Percentiles rank a stretch among this genome's conserved stretches.
phyloP scores from a whole-genome alignment of 1,140 invertebrate species.

The Panagrolaimus sp. region DNA sequence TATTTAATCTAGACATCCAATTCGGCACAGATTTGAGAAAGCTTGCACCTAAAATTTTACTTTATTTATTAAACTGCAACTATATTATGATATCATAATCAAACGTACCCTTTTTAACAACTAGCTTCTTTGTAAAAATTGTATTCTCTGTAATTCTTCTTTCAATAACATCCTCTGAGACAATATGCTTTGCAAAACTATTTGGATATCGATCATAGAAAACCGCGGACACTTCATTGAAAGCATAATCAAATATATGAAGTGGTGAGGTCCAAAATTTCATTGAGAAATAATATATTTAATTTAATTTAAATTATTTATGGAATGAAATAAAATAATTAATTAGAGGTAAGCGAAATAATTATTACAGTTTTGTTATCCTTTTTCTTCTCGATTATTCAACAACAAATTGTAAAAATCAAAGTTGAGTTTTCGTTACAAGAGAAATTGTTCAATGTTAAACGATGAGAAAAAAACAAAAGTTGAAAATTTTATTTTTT shows the following conservation, averaged over 20 bases:
- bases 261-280: slow-evolving; percentile 23
- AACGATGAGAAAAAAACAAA: too few relatives aligned
- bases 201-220: slow-evolving; percentile 54
- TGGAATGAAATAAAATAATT: too few relatives aligned
- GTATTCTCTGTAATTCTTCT: slow-evolving; percentile 46
- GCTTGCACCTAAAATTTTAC: slow-evolving; percentile 45
- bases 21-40: slow-evolving; percentile 53
- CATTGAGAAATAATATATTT: slow-evolving; percentile 9
- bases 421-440: too few relatives aligned
- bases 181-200: slow-evolving; percentile 55
- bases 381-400: too few relatives aligned
- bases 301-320: too few relatives aligned
- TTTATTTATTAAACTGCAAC: slow-evolving; percentile 9
- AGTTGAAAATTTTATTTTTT: too few relatives aligned
- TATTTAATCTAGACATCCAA: slow-evolving; percentile 49
- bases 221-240: slow-evolving; percentile 16
- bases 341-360: too few relatives aligned
- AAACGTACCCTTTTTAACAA: slow-evolving; percentile 55
- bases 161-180: slow-evolving; percentile 57
- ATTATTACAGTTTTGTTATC: too few relatives aligned
- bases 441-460: too few relatives aligned
- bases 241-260: slow-evolving; percentile 39
- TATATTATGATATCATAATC: background rate
- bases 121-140: slow-evolving; percentile 54
- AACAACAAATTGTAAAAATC: too few relatives aligned